Conservation (phyloP, 2,797 vertebrate genomes). For the Manis javanica region DNA sequence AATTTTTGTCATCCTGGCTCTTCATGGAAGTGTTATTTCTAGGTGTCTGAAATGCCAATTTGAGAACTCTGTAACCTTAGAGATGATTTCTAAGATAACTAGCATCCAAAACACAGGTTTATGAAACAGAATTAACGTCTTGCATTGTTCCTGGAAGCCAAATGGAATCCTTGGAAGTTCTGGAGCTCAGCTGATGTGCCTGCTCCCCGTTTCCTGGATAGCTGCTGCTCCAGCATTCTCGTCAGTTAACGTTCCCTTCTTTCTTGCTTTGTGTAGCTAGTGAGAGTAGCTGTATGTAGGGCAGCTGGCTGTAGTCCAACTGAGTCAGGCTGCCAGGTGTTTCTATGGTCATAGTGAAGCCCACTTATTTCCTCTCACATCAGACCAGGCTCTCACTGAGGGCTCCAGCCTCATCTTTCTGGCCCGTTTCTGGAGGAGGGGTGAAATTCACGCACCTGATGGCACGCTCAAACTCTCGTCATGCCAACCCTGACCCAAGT, state of each 20-base stretch:
- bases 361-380: constrained; percentile 31
- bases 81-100: constrained; percentile 74
- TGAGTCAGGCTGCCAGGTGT: not conserved
- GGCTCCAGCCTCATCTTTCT: not conserved
- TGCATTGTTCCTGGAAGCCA: constrained; percentile 62
- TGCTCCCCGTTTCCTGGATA: constrained; percentile 56
- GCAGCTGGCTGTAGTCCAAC: not conserved
- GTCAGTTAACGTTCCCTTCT: constrained; percentile 57
- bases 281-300: not conserved
- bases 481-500: not conserved
- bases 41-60: constrained; percentile 58
- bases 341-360: not conserved
- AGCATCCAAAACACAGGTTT: constrained; percentile 66
- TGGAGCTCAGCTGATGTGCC: constrained; percentile 3
- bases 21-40: not conserved
- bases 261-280: not conserved
- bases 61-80: constrained; percentile 33
- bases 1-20: not conserved
- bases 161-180: constrained; percentile 8
- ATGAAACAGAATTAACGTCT: constrained; percentile 71
- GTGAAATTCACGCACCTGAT: not conserved
- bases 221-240: constrained; percentile 36
- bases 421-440: not conserved
- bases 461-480: not conserved
- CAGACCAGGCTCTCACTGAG: not conserved